These are phyloP conservation scores for Euplexia lucipara DNA, from an alignment of 2,888 invertebrate genomes.

Conservation along the genomic window DNA sequence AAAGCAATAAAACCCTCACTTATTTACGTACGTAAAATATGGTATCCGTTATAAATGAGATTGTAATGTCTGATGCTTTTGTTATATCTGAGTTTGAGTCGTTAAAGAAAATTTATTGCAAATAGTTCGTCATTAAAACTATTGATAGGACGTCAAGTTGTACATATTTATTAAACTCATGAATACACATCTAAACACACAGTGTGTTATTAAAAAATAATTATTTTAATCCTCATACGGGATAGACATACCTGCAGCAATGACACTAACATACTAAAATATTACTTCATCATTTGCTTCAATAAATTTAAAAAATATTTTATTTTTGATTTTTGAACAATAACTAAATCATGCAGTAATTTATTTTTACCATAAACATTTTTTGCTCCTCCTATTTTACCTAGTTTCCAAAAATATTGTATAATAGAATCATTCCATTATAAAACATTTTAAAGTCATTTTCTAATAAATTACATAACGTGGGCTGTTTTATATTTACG, in stretches of 20 bases:
- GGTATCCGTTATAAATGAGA: background rate
- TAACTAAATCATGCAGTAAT: background rate
- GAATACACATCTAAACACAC: constrained; percentile 21
- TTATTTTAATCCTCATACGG: too few relatives aligned
- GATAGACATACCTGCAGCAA: too few relatives aligned
- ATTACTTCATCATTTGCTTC: too few relatives aligned
- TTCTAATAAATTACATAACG: constrained; percentile 44
- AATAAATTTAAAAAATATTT: background rate
- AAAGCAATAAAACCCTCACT: background rate
- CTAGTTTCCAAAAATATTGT: constrained; percentile 23
- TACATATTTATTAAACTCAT: constrained; percentile 53
- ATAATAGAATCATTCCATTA: constrained; percentile 64
- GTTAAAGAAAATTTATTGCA: constrained; percentile 29
- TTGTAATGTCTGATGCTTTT: constrained; percentile 25
- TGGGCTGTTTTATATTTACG: constrained; percentile 52
- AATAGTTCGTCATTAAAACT: constrained; percentile 32
- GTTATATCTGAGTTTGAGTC: constrained; percentile 26
- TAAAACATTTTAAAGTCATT: constrained; percentile 54
- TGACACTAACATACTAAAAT: too few relatives aligned
- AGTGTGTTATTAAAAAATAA: too few relatives aligned
- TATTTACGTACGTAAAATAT: constrained; percentile 14
- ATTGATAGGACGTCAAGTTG: constrained; percentile 33
- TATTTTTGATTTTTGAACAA: background rate
- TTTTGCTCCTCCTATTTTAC: background rate
- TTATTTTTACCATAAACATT: background rate